Conservation (phyloP, 2,888 invertebrate genomes). For the Myopa tessellatipennis region DNA sequence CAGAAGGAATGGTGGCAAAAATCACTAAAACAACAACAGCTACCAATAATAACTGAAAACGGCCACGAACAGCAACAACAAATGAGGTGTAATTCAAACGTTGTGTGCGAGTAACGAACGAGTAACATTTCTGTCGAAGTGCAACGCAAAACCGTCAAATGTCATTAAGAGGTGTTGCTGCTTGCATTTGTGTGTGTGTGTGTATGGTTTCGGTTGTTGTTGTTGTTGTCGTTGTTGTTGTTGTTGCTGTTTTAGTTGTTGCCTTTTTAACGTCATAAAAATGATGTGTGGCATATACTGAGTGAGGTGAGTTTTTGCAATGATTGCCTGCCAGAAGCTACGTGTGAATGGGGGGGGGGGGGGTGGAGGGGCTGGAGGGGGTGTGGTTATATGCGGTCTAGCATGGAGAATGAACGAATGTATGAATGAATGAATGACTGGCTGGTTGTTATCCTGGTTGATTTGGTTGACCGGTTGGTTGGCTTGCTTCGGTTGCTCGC, state of each 20-base stretch:
- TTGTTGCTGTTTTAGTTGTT: not conserved
- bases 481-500: not conserved
- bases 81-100: slow-evolving; percentile 1
- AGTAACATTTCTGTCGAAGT: not conserved
- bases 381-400: not conserved
- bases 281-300: not conserved
- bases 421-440: too few relatives aligned
- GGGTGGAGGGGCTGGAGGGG: not conserved
- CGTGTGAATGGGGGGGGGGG: not conserved
- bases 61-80: not conserved
- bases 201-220: not conserved
- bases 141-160: slow-evolving; percentile 5
- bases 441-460: not conserved
- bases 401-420: too few relatives aligned
- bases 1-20: too few relatives aligned
- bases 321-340: too few relatives aligned
- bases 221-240: not conserved
- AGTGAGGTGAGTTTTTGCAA: not conserved
- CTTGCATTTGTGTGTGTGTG: not conserved
- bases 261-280: not conserved
- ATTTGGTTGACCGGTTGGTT: not conserved
- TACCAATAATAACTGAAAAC: too few relatives aligned
- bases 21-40: too few relatives aligned
- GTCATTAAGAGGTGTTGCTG: slow-evolving; percentile 1
- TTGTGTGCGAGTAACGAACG: not conserved